A percentile compares a stretch with the other conserved stretches of the same genome.
phyloP scores from a whole-genome alignment of 2,888 invertebrate species.

The Ametastegia equiseti region DNA sequence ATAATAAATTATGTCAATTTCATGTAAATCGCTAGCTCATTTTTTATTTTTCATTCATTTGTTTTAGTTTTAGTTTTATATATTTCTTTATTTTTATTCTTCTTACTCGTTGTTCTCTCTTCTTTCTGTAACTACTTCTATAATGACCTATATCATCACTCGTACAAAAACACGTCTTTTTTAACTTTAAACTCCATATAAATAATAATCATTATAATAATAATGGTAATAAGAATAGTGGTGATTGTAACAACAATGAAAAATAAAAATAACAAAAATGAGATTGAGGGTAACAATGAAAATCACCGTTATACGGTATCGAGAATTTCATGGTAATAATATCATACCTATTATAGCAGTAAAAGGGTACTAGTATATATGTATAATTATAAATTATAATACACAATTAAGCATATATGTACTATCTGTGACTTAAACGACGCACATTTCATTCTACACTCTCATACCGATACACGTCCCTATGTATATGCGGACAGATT shows the following conservation, averaged over 20 bases:
- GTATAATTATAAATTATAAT: slow-evolving; percentile 5
- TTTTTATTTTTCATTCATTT: not conserved
- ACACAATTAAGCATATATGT: slow-evolving; percentile 15
- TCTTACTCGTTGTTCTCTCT: not conserved
- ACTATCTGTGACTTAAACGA: not conserved
- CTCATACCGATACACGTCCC: not conserved
- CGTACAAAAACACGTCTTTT: slow-evolving; percentile 52
- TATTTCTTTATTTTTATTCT: not conserved
- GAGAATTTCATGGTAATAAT: slow-evolving; percentile 10
- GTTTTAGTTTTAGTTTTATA: not conserved
- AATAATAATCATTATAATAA: slow-evolving; percentile 34
- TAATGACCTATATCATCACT: slow-evolving; percentile 45
- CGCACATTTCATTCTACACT: not conserved
- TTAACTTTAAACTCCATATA: slow-evolving; percentile 39
- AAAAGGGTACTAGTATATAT: not conserved
- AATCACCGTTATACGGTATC: not conserved
- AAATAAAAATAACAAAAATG: slow-evolving; percentile 7
- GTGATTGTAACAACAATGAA: slow-evolving; percentile 20
- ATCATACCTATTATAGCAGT: not conserved
- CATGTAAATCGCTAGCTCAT: not conserved
- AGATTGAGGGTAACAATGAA: slow-evolving; percentile 12
- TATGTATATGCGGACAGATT: not conserved
- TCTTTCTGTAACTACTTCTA: slow-evolving; percentile 30
- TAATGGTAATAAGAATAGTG: not conserved
- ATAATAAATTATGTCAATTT: slow-evolving; percentile 9